Percentiles rank a stretch among this genome's conserved stretches.
phyloP scores from a whole-genome alignment of 2,888 invertebrate species.

The Nephrotoma guestfalica region DNA sequence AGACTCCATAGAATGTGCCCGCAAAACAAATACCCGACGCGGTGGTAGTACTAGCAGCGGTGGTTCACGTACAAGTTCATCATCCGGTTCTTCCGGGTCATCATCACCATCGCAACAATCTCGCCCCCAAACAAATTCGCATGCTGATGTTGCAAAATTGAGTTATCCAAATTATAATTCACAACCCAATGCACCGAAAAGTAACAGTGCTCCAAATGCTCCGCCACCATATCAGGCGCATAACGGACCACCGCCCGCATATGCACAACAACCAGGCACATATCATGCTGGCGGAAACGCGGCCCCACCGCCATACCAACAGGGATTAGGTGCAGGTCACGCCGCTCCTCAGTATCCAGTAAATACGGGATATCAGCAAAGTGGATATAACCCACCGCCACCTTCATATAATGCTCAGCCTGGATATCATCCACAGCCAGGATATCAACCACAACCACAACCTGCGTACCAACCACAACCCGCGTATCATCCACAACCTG shows the following conservation, averaged over 20 bases:
- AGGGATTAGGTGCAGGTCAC: neutral
- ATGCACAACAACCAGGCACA: neutral
- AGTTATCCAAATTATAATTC: slow-evolving; percentile 1
- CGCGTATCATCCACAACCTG: neutral
- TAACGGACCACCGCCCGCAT: neutral
- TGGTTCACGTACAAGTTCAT: neutral
- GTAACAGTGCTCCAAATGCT: neutral
- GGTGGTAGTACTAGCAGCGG: neutral
- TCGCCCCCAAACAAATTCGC: neutral
- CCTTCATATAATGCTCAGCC: neutral
- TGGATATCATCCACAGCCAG: neutral
- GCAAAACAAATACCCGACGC: neutral
- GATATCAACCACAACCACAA: neutral
- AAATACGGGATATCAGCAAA: neutral
- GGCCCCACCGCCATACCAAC: neutral
- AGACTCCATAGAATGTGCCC: neutral
- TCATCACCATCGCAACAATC: neutral
- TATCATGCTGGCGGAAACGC: neutral
- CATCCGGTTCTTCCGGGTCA: neutral
- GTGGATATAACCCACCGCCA: neutral
- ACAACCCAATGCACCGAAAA: neutral
- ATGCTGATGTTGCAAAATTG: neutral
- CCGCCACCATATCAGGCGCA: neutral
- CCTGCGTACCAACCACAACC: neutral
- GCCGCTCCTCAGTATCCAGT: neutral